Base-by-base conservation (phyloP, 1,140 invertebrate species). In the Sesamia nonagrioides region DNA sequence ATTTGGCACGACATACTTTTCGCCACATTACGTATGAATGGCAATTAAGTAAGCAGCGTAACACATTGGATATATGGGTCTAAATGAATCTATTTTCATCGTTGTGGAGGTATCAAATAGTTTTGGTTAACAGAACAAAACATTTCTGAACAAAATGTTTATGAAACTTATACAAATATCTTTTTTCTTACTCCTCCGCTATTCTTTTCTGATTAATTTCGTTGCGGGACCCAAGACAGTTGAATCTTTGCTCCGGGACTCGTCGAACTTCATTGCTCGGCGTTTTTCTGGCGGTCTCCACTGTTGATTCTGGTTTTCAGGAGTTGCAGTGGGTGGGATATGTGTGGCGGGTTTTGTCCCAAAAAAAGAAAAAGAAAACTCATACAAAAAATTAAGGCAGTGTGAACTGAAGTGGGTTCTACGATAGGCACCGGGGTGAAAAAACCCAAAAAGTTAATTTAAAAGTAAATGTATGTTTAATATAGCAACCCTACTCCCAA, bases 21-120 rank as follows among this genome's bases (percentile, higher is more conserved):
- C 33, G 60, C 60, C 42, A 40, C 60, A 63, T 63, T 63, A 63
- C n/a, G n/a, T 18, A n/a, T 63, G 37, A 63, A 40, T 63, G 60
- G 27, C 8, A 56, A 8, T 7, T 27, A 27, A 27, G 0, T 9
- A 56, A 21, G 27, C 54, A 56, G 2, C 9, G 21, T 48, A 2
- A 48, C 45, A 15, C 45, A 48, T 48, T 48, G 45, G 13, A 48
- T 9, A 48, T 15, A 48, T 15, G 1, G 42, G 11, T 7, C 1
- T 11, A 45, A 6, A 1, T 8, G 9, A 8, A 45, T 9, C 6
- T 8, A 45, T 11, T 8, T 45, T 11, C 1, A 48, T 15, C 6
- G 13, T 9, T 48, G 9, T 48, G 9, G 2, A 15, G 11, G 45
- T 8, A 42, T 9, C 7, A n/a, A n/a, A n/a, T 37, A 37, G 37